phyloP scores from a whole-genome alignment of 1,140 invertebrate genomes.

The Notospermus geniculatus region DNA sequence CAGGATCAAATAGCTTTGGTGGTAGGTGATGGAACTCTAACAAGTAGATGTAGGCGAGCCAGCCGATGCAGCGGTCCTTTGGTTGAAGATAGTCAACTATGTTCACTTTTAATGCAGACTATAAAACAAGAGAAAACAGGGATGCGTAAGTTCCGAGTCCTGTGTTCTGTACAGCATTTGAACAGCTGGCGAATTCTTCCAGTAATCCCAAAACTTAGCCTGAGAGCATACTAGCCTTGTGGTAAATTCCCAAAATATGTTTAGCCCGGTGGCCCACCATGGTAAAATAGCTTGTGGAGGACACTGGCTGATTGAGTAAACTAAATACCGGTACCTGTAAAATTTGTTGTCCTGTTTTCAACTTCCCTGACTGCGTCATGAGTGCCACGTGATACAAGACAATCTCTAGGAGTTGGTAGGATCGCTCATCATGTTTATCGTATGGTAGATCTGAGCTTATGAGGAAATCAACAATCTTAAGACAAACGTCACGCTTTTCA shows the following conservation, averaged over 20 bases:
- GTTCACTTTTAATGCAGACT: constrained; percentile 12
- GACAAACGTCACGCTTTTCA: constrained; percentile 33
- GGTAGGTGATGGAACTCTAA: constrained; percentile 39
- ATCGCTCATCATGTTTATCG: constrained; percentile 16
- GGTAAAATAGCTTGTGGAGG: no score
- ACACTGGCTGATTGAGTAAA: no score
- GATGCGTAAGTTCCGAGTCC: no score
- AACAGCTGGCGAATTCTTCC: no score
- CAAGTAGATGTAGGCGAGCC: constrained; percentile 38
- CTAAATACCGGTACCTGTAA: constrained; percentile 36
- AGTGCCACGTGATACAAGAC: constrained; percentile 34
- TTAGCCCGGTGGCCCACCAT: no score
- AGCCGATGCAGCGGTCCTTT: constrained; percentile 30
- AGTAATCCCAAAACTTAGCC: no score
- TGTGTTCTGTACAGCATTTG: no score
- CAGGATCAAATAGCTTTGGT: constrained; percentile 28
- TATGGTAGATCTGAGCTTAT: background rate
- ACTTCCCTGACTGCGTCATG: constrained; percentile 29
- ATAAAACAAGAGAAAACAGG: background rate
- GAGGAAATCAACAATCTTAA: constrained; percentile 27
- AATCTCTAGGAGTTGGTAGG: constrained; percentile 38
- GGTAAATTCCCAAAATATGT: no score
- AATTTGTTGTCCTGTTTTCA: constrained; percentile 35
- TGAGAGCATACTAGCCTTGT: no score
- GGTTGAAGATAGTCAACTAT: constrained; percentile 12